Conservation (phyloP, 2,888 invertebrate species). For the Brachyptera risi region DNA sequence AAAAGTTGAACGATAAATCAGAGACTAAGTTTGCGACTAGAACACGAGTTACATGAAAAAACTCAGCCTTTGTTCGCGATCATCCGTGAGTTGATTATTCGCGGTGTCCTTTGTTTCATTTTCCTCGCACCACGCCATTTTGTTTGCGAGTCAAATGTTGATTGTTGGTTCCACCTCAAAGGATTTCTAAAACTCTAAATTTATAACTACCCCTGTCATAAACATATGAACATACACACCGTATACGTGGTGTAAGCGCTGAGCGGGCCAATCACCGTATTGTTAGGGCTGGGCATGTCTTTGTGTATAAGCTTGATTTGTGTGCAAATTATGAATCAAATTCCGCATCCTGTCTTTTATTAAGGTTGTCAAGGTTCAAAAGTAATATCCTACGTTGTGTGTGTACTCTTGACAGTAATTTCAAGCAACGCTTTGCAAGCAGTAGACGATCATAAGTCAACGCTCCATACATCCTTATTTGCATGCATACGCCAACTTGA, state of each 20-base stretch:
- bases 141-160: slow-evolving; percentile 8
- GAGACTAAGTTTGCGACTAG: neutral
- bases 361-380: slow-evolving; percentile 1
- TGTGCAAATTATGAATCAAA: slow-evolving; percentile 26
- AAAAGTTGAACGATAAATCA: slow-evolving; percentile 14
- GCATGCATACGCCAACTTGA: neutral
- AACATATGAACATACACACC: neutral
- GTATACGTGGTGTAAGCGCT: neutral
- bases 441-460: no score
- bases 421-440: neutral
- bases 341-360: slow-evolving; percentile 21
- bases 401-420: slow-evolving; percentile 11
- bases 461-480: neutral
- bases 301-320: slow-evolving; percentile 19
- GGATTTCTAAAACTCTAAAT: slow-evolving; percentile 9
- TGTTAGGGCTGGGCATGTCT: neutral
- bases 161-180: slow-evolving; percentile 16
- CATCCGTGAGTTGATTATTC: slow-evolving; percentile 18
- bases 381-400: neutral
- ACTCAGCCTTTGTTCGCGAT: neutral
- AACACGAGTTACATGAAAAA: neutral
- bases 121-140: neutral
- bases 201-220: slow-evolving; percentile 18
- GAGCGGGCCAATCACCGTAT: slow-evolving; percentile 6
- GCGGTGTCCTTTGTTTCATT: slow-evolving; percentile 10